A percentile compares a stretch with the other conserved stretches of the same genome.
These are phyloP conservation scores for Blastobasis lacticolella DNA, from an alignment of 2,888 invertebrate species.

Conservation along the genomic window DNA sequence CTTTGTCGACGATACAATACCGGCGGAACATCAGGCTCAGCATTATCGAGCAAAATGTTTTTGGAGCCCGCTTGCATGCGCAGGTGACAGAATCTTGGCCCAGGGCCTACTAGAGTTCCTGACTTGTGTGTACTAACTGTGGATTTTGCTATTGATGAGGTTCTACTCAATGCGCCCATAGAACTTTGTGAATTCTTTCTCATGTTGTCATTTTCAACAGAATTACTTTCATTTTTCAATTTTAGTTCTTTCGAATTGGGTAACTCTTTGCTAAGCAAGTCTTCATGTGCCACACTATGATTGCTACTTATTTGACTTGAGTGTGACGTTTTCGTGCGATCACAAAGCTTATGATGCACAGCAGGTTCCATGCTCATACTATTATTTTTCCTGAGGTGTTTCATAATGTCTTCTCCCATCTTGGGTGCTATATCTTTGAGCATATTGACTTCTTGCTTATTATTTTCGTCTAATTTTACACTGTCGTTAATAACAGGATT, in stretches of 20 bases:
- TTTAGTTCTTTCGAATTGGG: constrained; percentile 37
- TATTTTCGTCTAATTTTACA: constrained; percentile 31
- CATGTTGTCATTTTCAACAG: constrained; percentile 32
- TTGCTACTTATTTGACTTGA: constrained; percentile 62
- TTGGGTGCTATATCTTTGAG: constrained; percentile 29
- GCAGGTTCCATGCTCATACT: constrained; percentile 57
- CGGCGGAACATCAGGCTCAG: constrained; percentile 81
- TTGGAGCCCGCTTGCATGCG: constrained; percentile 85
- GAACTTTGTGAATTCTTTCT: constrained; percentile 63
- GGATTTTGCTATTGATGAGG: constrained; percentile 65
- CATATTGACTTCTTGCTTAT: constrained; percentile 23
- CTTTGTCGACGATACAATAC: constrained; percentile 80
- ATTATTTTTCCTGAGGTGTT: constrained; percentile 31
- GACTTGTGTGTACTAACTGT: constrained; percentile 68
- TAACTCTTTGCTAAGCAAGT: constrained; percentile 43
- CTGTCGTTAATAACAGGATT: constrained; percentile 29
- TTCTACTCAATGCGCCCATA: constrained; percentile 60
- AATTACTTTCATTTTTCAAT: constrained; percentile 31
- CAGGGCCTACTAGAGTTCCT: constrained; percentile 68
- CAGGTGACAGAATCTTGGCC: constrained; percentile 84
- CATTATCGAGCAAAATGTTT: constrained; percentile 86
- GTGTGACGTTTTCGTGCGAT: constrained; percentile 60
- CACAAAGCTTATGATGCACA: constrained; percentile 77
- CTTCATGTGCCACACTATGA: constrained; percentile 49
- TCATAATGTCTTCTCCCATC: constrained; percentile 36